phyloP scores from a whole-genome alignment of 2,797 vertebrate genomes.

The Knipowitschia caucasica region DNA sequence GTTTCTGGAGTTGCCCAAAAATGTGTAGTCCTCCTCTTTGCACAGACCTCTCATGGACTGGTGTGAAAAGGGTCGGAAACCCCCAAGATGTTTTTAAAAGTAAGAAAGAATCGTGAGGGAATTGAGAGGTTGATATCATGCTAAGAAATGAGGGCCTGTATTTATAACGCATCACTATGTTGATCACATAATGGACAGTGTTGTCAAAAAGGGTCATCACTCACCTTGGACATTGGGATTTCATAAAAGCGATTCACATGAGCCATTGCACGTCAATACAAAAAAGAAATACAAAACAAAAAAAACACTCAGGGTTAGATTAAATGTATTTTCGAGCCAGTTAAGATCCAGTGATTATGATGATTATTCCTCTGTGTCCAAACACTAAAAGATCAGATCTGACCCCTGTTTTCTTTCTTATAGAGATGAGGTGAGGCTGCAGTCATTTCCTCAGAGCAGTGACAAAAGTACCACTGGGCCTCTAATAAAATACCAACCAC shows the following conservation, averaged over 20 bases:
- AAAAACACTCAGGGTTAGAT: not conserved
- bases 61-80: no score
- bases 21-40: slow-evolving; percentile 74
- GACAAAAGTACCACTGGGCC: slow-evolving; percentile 63
- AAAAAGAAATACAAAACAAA: not conserved
- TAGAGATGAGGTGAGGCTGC: slow-evolving; percentile 30
- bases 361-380: slow-evolving; percentile 5
- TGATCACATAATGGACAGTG: no score
- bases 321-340: not conserved
- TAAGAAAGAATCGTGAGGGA: not conserved
- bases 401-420: slow-evolving; percentile 18
- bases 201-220: no score
- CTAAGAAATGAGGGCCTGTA: no score
- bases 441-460: slow-evolving; percentile 63
- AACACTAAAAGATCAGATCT: slow-evolving; percentile 6
- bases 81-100: not conserved
- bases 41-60: slow-evolving; percentile 75
- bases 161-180: no score
- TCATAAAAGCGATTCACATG: slow-evolving; percentile 63
- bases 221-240: slow-evolving; percentile 79
- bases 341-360: not conserved
- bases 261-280: slow-evolving; percentile 55
- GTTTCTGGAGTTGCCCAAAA: slow-evolving; percentile 46
- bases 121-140: no score
- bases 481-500: slow-evolving; percentile 60